These are phyloP conservation scores for Ariopsis seemanni DNA, from an alignment of 2,113 vertebrate genomes.

Conservation along the genomic window DNA sequence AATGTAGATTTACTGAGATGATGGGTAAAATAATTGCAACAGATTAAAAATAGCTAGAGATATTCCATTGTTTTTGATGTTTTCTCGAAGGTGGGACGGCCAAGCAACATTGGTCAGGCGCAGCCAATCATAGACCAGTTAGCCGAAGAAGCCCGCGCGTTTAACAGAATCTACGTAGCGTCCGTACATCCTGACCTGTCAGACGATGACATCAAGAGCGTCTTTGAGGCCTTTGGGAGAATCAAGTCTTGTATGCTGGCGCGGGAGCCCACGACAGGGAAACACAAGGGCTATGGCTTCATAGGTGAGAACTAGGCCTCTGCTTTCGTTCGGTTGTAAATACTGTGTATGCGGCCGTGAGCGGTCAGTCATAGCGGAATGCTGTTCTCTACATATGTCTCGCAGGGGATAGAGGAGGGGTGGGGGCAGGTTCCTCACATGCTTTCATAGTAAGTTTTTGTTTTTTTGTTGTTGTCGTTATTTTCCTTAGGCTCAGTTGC, in stretches of 20 bases:
- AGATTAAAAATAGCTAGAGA: not conserved
- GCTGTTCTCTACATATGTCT: slow-evolving; percentile 59
- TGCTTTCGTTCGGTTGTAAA: slow-evolving; percentile 39
- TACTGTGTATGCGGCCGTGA: slow-evolving; percentile 54
- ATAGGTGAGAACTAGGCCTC: slow-evolving; percentile 80
- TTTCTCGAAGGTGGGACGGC: slow-evolving; percentile 87
- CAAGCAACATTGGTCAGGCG: slow-evolving; percentile 97
- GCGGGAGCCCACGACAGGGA: slow-evolving; percentile 92
- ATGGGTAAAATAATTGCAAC: not conserved
- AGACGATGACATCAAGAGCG: slow-evolving; percentile 97
- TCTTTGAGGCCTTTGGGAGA: slow-evolving; percentile 97
- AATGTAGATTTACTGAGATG: not conserved
- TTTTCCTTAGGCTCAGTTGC: slow-evolving; percentile 59
- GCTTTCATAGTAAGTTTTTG: slow-evolving; percentile 61
- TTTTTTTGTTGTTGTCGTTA: slow-evolving; percentile 59
- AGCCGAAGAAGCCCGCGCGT: slow-evolving; percentile 94
- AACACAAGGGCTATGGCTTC: slow-evolving; percentile 97
- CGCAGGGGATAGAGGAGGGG: slow-evolving; percentile 58
- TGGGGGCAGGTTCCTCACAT: slow-evolving; percentile 57
- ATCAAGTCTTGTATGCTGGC: slow-evolving; percentile 95
- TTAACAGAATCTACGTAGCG: slow-evolving; percentile 97
- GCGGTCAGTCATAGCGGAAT: slow-evolving; percentile 57
- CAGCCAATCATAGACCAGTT: slow-evolving; percentile 98
- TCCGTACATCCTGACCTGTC: slow-evolving; percentile 97
- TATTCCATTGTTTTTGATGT: not conserved